phyloP scores from a whole-genome alignment of 2,797 vertebrate species.

The Sebastes paucispinis region DNA sequence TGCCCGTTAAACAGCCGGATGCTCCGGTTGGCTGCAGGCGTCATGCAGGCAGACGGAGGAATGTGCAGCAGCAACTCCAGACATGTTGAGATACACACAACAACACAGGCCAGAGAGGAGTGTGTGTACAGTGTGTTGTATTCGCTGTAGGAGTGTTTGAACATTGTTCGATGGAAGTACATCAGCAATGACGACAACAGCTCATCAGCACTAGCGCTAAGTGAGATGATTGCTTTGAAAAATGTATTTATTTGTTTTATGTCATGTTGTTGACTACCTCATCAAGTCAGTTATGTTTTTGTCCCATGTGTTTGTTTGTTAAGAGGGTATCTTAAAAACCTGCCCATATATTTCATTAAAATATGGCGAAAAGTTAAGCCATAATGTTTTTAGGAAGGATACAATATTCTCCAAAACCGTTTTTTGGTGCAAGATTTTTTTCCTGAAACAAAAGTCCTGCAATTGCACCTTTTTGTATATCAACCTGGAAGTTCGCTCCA shows the following conservation, averaged over 20 bases:
- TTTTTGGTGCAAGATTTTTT: not conserved
- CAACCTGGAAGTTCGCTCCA: too few species aligned
- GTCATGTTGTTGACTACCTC: not conserved
- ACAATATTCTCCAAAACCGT: not conserved
- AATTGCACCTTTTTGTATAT: not conserved
- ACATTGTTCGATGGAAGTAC: not conserved
- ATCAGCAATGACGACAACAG: not conserved
- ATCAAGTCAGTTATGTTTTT: not conserved
- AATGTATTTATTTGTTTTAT: not conserved
- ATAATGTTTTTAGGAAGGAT: not conserved
- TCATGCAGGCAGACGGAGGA: slow-evolving; percentile 13
- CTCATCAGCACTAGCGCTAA: not conserved
- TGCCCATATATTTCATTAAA: not conserved
- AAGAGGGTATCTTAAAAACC: not conserved
- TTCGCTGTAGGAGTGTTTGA: not conserved
- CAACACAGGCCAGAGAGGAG: not conserved
- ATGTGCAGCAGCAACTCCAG: slow-evolving; percentile 35
- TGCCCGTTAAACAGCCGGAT: not conserved
- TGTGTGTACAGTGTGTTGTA: not conserved
- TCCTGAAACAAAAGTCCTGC: not conserved
- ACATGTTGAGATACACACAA: slow-evolving; percentile 19
- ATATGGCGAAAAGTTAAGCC: not conserved
- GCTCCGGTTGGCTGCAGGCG: not conserved
- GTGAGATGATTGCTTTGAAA: not conserved
- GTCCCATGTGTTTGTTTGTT: not conserved